phyloP scores from a whole-genome alignment of 2,888 invertebrate species.

The Clepsis dumicolana region DNA sequence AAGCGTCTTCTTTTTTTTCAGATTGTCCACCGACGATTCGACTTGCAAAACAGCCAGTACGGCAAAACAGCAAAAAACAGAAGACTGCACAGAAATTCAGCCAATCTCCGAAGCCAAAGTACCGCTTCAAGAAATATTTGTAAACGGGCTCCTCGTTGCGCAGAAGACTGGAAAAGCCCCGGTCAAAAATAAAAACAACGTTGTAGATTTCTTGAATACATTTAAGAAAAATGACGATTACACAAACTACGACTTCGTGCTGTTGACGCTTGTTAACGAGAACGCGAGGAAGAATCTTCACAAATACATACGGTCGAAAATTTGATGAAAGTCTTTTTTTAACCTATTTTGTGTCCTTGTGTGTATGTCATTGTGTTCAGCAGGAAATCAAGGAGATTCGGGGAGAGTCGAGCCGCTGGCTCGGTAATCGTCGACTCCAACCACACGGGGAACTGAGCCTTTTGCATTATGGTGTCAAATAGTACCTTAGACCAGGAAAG shows the following conservation, averaged over 20 bases:
- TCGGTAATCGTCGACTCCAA: no score
- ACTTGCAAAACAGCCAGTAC: not conserved
- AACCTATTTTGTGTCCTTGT: no score
- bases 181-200: not conserved
- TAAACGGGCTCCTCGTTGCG: not conserved
- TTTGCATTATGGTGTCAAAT: no score
- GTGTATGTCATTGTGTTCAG: no score
- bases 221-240: constrained; percentile 10
- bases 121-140: not conserved
- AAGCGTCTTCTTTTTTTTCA: not conserved
- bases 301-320: constrained; percentile 44
- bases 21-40: not conserved
- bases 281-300: constrained; percentile 29
- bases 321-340: constrained; percentile 34
- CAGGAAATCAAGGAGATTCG: no score
- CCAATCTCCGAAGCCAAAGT: not conserved
- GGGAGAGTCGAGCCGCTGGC: no score
- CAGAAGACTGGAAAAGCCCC: not conserved
- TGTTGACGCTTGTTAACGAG: constrained; percentile 30
- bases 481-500: no score
- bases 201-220: not conserved
- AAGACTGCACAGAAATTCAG: not conserved
- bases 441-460: no score
- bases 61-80: not conserved
- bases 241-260: constrained; percentile 38